A percentile compares a stretch with the other conserved stretches of the same genome.
phyloP scores from a whole-genome alignment of 2,888 invertebrate species.

The Silvanus unidentatus region DNA sequence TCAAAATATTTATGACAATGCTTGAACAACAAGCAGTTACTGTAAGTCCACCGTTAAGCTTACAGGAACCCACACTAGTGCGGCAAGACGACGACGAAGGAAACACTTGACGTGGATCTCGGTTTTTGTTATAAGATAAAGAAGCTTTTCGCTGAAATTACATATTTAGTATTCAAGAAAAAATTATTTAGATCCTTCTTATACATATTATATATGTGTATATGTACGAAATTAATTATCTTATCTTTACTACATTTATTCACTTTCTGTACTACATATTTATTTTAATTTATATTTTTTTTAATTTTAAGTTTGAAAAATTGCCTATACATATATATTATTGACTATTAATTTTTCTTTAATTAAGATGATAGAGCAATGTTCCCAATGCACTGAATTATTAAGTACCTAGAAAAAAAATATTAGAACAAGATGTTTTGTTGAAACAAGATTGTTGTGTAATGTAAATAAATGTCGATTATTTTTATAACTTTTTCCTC shows the following conservation, averaged over 20 bases:
- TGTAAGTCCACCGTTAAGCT: constrained; percentile 37
- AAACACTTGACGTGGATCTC: constrained; percentile 16
- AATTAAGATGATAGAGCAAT: constrained; percentile 1
- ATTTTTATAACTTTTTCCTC: constrained; percentile 5
- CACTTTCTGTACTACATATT: constrained; percentile 10
- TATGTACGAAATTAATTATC: too few species aligned
- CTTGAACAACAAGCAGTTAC: constrained; percentile 44
- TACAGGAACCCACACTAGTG: constrained; percentile 32
- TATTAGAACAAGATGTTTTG: background rate
- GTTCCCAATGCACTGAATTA: constrained; percentile 12
- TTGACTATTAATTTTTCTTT: background rate
- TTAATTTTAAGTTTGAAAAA: constrained; percentile 1
- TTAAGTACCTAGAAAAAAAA: constrained; percentile 1
- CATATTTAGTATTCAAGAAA: background rate
- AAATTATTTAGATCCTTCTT: too few species aligned
- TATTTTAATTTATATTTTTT: constrained; percentile 13
- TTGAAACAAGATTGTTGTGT: background rate
- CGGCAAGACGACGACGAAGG: constrained; percentile 13
- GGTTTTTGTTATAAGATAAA: background rate
- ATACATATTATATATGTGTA: too few species aligned
- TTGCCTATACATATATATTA: too few species aligned
- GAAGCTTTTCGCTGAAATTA: constrained; percentile 1
- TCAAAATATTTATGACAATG: constrained; percentile 72
- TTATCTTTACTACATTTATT: background rate
- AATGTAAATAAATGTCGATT: constrained; percentile 1